A percentile compares a stretch with the other conserved stretches of the same genome.
These are phyloP conservation scores for Corydoras maculifer DNA, from an alignment of 2,113 vertebrate species.

Conservation along the genomic window DNA sequence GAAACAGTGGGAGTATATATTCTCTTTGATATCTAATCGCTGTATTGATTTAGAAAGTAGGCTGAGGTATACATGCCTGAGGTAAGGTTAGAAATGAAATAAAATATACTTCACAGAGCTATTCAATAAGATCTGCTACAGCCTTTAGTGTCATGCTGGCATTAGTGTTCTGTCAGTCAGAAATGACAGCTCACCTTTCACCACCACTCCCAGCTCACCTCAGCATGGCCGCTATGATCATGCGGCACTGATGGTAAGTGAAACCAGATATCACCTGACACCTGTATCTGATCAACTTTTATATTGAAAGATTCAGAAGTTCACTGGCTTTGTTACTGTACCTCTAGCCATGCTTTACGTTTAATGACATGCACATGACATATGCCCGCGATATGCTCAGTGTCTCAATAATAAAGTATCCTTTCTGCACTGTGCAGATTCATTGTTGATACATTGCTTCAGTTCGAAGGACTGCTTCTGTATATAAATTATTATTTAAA, in stretches of 20 bases:
- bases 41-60: slow-evolving; percentile 36
- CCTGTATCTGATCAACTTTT: slow-evolving; percentile 60
- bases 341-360: too few relatives aligned
- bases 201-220: too few relatives aligned
- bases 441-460: too few relatives aligned
- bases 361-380: too few relatives aligned
- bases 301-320: too few relatives aligned
- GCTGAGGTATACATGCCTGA: not conserved
- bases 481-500: too few relatives aligned
- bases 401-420: too few relatives aligned
- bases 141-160: slow-evolving; percentile 46
- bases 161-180: slow-evolving; percentile 55
- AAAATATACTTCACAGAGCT: slow-evolving; percentile 23
- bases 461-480: too few relatives aligned
- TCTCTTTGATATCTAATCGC: slow-evolving; percentile 40
- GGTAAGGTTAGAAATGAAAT: slow-evolving; percentile 15
- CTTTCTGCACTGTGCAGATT: too few relatives aligned
- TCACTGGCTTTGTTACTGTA: too few relatives aligned
- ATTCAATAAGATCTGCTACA: slow-evolving; percentile 44
- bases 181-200: slow-evolving; percentile 1
- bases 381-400: too few relatives aligned
- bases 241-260: slow-evolving; percentile 44
- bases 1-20: slow-evolving; percentile 25
- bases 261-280: slow-evolving; percentile 46
- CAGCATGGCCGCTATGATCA: too few relatives aligned